A percentile compares a stretch with the other conserved stretches of the same genome.
phyloP scores from a whole-genome alignment of 2,113 vertebrate genomes.

The Lepus americanus region DNA sequence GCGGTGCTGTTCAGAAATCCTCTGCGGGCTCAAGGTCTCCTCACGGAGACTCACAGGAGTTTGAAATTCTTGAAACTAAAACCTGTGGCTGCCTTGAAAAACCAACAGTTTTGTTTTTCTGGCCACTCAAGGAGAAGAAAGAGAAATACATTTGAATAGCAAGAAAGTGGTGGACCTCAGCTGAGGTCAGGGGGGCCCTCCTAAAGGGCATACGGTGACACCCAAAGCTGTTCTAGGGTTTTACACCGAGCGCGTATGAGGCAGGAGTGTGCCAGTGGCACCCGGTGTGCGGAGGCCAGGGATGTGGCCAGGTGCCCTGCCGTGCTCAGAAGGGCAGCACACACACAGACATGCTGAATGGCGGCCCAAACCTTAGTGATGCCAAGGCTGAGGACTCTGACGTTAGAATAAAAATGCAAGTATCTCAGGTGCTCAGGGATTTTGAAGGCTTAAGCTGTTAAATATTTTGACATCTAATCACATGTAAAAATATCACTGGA shows the following conservation, averaged over 20 bases:
- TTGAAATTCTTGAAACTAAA: slow-evolving; percentile 53
- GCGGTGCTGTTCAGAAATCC: background rate
- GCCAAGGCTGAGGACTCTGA: background rate
- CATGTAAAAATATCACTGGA: background rate
- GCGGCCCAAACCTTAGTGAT: background rate
- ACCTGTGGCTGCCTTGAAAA: slow-evolving; percentile 24
- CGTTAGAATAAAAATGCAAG: background rate
- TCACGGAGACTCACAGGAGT: slow-evolving; percentile 16
- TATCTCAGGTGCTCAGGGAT: background rate
- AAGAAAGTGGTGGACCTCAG: background rate
- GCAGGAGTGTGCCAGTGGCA: background rate
- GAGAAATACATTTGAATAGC: background rate
- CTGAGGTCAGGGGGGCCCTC: background rate
- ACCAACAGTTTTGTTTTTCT: background rate
- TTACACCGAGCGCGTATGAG: background rate
- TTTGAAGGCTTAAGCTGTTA: slow-evolving; percentile 24
- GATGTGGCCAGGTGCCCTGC: background rate
- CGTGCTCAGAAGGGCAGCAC: fast-evolving
- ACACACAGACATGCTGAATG: background rate
- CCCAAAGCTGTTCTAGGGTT: background rate
- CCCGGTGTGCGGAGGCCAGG: background rate
- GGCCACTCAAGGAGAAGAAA: background rate
- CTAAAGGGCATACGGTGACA: background rate
- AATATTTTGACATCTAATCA: slow-evolving; percentile 38
- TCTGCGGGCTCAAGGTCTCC: background rate